Evolutionary conservation across 2,888 invertebrate species (phyloP).

Genomic region (Acleris emargana): DNA sequence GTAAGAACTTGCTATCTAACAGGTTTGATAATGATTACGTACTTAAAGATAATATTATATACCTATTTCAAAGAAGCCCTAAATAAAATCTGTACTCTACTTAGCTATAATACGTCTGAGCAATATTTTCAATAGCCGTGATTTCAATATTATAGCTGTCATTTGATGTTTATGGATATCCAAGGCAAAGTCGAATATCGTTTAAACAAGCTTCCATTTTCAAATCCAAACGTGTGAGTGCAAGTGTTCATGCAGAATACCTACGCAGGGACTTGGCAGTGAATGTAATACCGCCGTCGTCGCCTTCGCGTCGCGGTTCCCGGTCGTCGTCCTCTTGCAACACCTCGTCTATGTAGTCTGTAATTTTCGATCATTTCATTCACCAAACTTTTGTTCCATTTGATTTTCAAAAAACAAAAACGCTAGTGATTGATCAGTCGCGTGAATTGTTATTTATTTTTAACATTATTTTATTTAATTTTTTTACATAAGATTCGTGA

Average conservation of each 20-base stretch:
- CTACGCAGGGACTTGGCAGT: conserved; percentile 95
- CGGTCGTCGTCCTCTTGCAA: conserved; percentile 85
- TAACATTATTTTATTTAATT: neutral
- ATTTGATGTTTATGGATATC: neutral
- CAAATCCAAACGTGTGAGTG: conserved; percentile 68
- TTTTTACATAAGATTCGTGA: neutral
- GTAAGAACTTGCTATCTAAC: too few species aligned
- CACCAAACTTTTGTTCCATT: conserved; percentile 4
- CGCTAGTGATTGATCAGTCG: conserved; percentile 2
- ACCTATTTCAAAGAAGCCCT: too few species aligned
- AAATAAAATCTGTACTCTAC: too few species aligned
- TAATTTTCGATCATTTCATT: conserved; percentile 37
- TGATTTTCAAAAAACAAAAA: conserved; percentile 34
- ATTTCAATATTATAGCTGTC: neutral
- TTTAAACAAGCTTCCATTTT: conserved; percentile 43
- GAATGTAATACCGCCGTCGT: conserved; percentile 95
- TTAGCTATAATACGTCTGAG: neutral
- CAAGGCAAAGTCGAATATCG: conserved; percentile 11
- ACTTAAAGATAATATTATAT: too few species aligned
- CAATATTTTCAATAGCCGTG: neutral
- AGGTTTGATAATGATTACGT: too few species aligned
- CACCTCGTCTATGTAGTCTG: conserved; percentile 94
- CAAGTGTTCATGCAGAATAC: conserved; percentile 80
- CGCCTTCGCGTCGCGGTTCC: conserved; percentile 83
- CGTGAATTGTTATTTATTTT: neutral